These are phyloP conservation scores for Sciaenops ocellatus DNA, from an alignment of 2,797 vertebrate species.

Conservation along the genomic window DNA sequence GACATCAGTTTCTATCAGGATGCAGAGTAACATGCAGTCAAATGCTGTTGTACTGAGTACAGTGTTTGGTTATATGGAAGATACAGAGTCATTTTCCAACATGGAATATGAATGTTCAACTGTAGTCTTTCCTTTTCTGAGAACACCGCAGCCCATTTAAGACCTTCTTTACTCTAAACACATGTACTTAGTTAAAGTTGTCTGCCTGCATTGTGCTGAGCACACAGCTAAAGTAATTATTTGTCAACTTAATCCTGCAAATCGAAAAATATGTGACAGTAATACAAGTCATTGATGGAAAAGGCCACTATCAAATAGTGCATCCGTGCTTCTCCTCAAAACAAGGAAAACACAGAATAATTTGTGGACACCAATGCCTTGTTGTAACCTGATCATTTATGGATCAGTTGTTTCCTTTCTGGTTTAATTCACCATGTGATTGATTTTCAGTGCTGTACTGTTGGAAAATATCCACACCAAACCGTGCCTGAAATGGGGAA, in stretches of 20 bases:
- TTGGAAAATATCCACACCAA: slow-evolving; percentile 84
- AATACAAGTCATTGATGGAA: slow-evolving; percentile 78
- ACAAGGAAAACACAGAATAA: slow-evolving; percentile 82
- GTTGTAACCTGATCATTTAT: slow-evolving; percentile 90
- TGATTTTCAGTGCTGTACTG: slow-evolving; percentile 88
- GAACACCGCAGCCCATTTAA: slow-evolving; percentile 14
- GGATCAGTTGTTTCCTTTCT: slow-evolving; percentile 90
- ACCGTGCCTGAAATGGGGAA: slow-evolving; percentile 83
- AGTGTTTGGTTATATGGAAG: slow-evolving; percentile 5
- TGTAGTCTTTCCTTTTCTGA: background rate
- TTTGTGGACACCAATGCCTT: slow-evolving; percentile 81
- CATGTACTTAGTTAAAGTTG: slow-evolving; percentile 29
- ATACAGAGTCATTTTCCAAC: slow-evolving; percentile 29
- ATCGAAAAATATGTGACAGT: slow-evolving; percentile 62
- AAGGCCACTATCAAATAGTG: slow-evolving; percentile 72
- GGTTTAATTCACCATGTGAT: slow-evolving; percentile 92
- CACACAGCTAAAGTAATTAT: slow-evolving; percentile 51
- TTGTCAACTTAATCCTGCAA: slow-evolving; percentile 49
- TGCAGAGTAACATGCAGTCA: slow-evolving; percentile 7
- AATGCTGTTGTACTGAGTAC: background rate
- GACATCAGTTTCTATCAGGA: slow-evolving; percentile 7
- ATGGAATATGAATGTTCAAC: slow-evolving; percentile 17
- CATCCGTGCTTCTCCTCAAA: slow-evolving; percentile 68
- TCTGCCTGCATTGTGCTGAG: slow-evolving; percentile 26
- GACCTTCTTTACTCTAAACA: slow-evolving; percentile 27